A percentile compares a stretch with the other conserved stretches of the same genome.
Conservation (phyloP, 2,888 invertebrate genomes). For the Dryobotodes eremita region DNA sequence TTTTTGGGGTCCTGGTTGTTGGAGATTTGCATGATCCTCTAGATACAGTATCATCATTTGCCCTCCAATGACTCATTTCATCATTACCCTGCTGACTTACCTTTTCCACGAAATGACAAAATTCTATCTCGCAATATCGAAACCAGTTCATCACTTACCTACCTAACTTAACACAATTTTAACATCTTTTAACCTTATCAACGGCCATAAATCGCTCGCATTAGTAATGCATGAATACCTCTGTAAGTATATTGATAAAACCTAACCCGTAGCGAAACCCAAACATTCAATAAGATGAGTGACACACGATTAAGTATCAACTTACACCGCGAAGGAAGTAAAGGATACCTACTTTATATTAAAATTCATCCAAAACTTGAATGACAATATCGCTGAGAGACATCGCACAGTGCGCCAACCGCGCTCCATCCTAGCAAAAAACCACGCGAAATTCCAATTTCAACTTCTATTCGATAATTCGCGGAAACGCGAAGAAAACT, state of each 20-base stretch:
- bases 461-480: constrained; percentile 77
- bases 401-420: constrained; percentile 61
- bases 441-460: constrained; percentile 73
- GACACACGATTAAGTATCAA: constrained; percentile 65
- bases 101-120: constrained; percentile 15
- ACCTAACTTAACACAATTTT: constrained; percentile 35
- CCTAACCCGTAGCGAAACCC: constrained; percentile 47
- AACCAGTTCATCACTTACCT: constrained; percentile 48
- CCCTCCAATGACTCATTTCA: not conserved
- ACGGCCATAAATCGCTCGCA: constrained; percentile 45
- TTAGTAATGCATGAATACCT: constrained; percentile 53
- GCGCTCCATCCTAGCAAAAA: constrained; percentile 62
- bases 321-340: constrained; percentile 47
- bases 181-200: constrained; percentile 46
- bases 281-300: constrained; percentile 59
- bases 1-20: not conserved
- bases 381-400: constrained; percentile 62
- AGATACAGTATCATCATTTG: not conserved
- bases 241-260: constrained; percentile 44
- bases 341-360: constrained; percentile 57
- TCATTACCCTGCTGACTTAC: not conserved
- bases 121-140: constrained; percentile 12
- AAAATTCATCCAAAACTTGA: constrained; percentile 65
- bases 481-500: constrained; percentile 80
- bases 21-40: not conserved